These are phyloP conservation scores for Ardeotis arabs DNA, from an alignment of 2,113 vertebrate genomes.

Conservation along the genomic window DNA sequence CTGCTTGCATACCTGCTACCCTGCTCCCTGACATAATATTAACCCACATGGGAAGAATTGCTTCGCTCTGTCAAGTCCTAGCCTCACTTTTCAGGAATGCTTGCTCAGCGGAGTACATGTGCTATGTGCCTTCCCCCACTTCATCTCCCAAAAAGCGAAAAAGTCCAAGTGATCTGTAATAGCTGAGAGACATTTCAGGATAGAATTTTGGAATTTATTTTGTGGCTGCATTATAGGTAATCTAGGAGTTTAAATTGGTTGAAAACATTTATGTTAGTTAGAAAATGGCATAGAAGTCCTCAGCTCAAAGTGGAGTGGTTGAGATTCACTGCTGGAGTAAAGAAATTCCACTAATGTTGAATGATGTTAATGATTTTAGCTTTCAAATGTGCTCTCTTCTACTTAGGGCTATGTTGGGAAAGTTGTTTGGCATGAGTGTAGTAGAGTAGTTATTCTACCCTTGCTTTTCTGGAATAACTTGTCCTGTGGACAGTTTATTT, in stretches of 20 bases:
- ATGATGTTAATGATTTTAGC: background rate
- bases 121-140: background rate
- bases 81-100: background rate
- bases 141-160: background rate
- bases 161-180: background rate
- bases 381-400: background rate
- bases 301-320: background rate
- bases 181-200: background rate
- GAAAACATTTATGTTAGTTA: background rate
- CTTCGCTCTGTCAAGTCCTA: background rate
- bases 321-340: background rate
- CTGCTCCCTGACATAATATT: background rate
- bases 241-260: background rate
- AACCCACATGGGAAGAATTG: background rate
- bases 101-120: rapidly evolving
- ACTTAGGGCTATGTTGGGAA: background rate
- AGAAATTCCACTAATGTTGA: background rate
- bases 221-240: background rate
- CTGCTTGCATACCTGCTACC: rapidly evolving
- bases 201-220: background rate
- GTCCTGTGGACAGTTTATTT: background rate
- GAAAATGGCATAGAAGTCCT: background rate
- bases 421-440: background rate
- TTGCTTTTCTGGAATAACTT: background rate
- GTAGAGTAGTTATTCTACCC: background rate